Evolutionary conservation across 2,797 vertebrate genomes (phyloP).

Genomic region (Eidolon dupreanum): DNA sequence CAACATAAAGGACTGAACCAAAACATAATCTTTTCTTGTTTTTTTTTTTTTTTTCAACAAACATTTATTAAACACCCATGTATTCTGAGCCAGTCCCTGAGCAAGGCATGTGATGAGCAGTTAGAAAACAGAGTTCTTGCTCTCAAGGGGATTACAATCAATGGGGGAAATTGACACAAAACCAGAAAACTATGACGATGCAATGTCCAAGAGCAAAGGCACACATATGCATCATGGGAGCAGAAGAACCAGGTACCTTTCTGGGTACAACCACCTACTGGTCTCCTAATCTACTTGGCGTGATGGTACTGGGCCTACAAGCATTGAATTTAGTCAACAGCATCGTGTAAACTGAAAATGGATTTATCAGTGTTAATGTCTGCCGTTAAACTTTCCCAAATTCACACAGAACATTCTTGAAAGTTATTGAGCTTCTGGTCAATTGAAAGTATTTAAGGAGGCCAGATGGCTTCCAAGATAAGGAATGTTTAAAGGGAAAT

Average conservation of each 20-base stretch:
- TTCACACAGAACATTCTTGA: neutral
- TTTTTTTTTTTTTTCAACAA: neutral
- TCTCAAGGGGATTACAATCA: neutral
- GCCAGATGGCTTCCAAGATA: neutral
- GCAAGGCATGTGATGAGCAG: neutral
- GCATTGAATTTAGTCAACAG: neutral
- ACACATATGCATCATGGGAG: neutral
- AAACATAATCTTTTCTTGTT: neutral
- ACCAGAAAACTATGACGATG: neutral
- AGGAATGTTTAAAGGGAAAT: neutral
- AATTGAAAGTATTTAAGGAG: slow-evolving; percentile 8
- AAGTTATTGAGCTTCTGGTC: neutral
- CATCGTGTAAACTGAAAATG: neutral
- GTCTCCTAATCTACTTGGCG: neutral
- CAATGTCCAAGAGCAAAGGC: too few relatives aligned
- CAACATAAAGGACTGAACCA: neutral
- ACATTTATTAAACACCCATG: neutral
- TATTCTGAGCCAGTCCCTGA: neutral
- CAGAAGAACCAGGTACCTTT: neutral
- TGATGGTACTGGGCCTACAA: neutral
- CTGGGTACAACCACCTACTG: neutral
- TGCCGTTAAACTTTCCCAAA: neutral
- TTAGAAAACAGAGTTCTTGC: neutral
- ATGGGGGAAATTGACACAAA: neutral
- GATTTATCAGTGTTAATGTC: neutral